phyloP scores from a whole-genome alignment of 1,140 invertebrate genomes.

The Bicyclus anynana region DNA sequence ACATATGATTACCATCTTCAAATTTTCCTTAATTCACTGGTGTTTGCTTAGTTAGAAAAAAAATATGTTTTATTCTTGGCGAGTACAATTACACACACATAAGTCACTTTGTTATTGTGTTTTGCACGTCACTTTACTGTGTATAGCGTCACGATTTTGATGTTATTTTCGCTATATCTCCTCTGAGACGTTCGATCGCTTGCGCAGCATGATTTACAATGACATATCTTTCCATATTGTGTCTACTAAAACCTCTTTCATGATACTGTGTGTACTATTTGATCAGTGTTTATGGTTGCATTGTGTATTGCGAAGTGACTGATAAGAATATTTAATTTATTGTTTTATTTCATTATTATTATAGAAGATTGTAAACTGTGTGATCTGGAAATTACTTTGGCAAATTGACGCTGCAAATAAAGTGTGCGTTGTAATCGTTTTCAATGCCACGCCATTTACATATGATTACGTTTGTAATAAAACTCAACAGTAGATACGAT shows the following conservation, averaged over 20 bases:
- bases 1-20: constrained; percentile 10
- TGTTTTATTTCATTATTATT: constrained; percentile 26
- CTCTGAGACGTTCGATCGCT: constrained; percentile 13
- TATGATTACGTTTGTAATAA: background rate
- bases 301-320: constrained; percentile 20
- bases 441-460: constrained; percentile 10
- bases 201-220: constrained; percentile 27
- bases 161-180: background rate
- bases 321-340: constrained; percentile 29
- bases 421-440: constrained; percentile 1
- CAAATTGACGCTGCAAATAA: background rate
- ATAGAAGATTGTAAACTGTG: constrained; percentile 1
- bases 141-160: constrained; percentile 22
- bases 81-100: background rate
- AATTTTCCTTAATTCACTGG: background rate
- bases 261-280: constrained; percentile 1
- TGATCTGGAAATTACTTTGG: constrained; percentile 7
- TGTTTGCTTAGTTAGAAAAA: background rate
- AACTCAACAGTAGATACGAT: no score
- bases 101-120: background rate
- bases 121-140: constrained; percentile 3
- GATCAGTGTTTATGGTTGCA: constrained; percentile 13
- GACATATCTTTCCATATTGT: constrained; percentile 1
- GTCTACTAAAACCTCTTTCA: background rate
- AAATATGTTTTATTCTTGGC: no score